Base-by-base conservation (phyloP, 2,797 vertebrate genomes). In the Sternarchorhynchus goeldii region DNA sequence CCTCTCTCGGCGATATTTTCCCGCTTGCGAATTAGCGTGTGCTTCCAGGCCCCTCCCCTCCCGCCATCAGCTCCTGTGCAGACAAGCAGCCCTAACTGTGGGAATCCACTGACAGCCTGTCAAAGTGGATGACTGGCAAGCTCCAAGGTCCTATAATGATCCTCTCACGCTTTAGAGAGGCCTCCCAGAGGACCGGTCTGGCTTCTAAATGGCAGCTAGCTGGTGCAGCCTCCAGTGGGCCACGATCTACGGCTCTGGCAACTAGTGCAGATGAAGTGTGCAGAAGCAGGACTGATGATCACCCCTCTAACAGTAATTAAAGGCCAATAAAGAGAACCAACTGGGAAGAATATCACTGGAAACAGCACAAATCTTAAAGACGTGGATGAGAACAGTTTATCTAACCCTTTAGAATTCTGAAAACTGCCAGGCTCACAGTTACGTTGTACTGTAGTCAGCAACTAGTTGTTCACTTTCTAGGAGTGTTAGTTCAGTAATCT, bases 81-180 rank as follows among this genome's bases (percentile, higher is more conserved):
- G 76, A 72, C 53, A 71, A 58, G 25, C 36, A 71, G 74, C 6
- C 57, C 69, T 25, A 74, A 57, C 62, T 36, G 8, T 56, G 63
- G 63, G 73, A 64, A 39, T 32, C 39, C 36, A 63, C 79, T 76
- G 77, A 83, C 66, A 32, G 29, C 57, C 74, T 29, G 76, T 84
- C 81, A 84, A 67, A 81, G 41, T 41, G 76, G 82, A 84, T 79
- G 73, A 81, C 76, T 82, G 53, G 70, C 59, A 50, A 75, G 55
- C 71, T 39, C 62, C 56, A 16, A 56, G 81, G 73, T 77, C 63
- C 65, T 68, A 20, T 36, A 78, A 63, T 73, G 57, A 60, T 81
- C 57, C 65, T 55, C 53, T 67, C 68, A 36, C 18, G 25, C 59
- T 77, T 86, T 72, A 50, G 6, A 55, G 53, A 45, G 53, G 56